phyloP scores from a whole-genome alignment of 2,797 vertebrate genomes.

The Cichlasoma orientale region DNA sequence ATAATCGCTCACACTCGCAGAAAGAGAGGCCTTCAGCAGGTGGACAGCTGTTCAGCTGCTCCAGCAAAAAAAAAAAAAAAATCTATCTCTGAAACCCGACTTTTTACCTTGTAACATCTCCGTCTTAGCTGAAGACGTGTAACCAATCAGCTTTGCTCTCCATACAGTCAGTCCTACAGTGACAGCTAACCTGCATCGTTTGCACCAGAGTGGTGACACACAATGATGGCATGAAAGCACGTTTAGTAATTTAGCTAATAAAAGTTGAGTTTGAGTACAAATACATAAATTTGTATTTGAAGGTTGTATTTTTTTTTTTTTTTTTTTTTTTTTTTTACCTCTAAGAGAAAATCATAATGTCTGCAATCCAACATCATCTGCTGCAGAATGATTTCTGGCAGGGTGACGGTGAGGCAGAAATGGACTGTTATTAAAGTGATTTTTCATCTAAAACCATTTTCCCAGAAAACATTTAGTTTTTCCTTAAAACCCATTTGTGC shows the following conservation, averaged over 20 bases:
- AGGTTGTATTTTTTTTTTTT: background rate
- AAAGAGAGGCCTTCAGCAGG: background rate
- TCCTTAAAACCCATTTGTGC: constrained; percentile 5
- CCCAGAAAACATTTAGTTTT: constrained; percentile 8
- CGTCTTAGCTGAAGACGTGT: background rate
- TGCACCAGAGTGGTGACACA: background rate
- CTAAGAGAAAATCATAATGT: background rate
- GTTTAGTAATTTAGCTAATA: background rate
- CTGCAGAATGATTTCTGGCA: constrained; percentile 15
- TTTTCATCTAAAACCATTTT: constrained; percentile 9
- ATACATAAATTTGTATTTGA: background rate
- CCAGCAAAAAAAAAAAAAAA: background rate
- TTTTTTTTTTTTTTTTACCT: background rate
- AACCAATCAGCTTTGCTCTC: background rate
- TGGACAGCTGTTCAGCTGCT: background rate
- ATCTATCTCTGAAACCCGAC: background rate
- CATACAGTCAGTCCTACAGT: background rate
- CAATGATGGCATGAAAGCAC: background rate
- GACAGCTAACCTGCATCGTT: background rate
- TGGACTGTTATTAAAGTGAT: constrained; percentile 28
- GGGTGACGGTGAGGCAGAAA: constrained; percentile 7
- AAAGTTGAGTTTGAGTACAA: background rate
- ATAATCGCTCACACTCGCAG: background rate
- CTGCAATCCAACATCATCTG: constrained; percentile 1
- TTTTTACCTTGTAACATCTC: no score